Evolutionary conservation across 1,140 invertebrate species (phyloP), one percentile per base, ranked within the genome.

Genomic region (Limonius californicus): DNA sequence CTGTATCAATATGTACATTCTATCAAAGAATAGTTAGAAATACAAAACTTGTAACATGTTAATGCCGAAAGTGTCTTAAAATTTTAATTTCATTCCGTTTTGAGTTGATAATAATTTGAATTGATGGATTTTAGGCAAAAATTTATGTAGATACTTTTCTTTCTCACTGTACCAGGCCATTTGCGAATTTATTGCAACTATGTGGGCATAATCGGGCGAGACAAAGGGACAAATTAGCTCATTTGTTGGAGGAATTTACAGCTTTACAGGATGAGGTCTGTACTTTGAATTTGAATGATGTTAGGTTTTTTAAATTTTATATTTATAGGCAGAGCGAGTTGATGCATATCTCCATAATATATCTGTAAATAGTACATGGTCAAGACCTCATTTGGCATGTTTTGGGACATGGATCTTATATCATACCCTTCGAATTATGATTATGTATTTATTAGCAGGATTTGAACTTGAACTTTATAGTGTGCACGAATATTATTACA

Each of bases 381-480:
- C 85, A 0, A 79, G 87, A 2, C 84, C 86, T 53, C 89, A 94
- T 74, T 82, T 91, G 57, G 89, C 93, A 0, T 96, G 92, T 75
- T 95, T 97, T 77, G 91, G 92, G 39, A 97, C 94, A 7, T 99
- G 96, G 96, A 87, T 97, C 19, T 81, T 98, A 45, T 97, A 97
- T 79, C 94, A 97, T 76, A 95, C 93, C n/a, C 82, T 98, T 14
- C 83, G 91, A 62, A 87, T 95, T n/a, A 98, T 98, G 94, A 90
- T 96, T 60, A 89, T 94, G 76, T 99, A 96, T 78, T 81, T 97
- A 18, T 82, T 98, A 60, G 90, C 92, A 55, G 96, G 96, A 0
- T 94, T 99, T 71, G 95, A 98, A 74, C 80, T 99, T 14, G 95
- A 98, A 76, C 79, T 99, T 0, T 99, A 98, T 80, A 93, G 92